Evolutionary conservation across 2,888 invertebrate species (phyloP).

Genomic region (Matsumyia berberina): DNA sequence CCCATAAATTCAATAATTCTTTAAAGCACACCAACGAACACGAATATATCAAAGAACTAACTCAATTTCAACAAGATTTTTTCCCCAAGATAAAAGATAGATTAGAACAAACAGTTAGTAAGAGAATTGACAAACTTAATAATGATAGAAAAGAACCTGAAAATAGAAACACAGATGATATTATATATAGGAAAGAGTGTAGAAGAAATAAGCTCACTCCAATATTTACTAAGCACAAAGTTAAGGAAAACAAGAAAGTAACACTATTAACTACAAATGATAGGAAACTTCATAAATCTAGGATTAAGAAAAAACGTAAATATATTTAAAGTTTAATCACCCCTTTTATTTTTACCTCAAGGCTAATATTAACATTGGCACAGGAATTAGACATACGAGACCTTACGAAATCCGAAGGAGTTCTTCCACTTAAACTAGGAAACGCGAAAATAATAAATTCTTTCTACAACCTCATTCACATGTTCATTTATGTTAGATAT

Average conservation of each 20-base stretch:
- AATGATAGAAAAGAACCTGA: constrained; percentile 41
- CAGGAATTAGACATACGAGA: constrained; percentile 1
- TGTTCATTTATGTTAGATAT: too few species aligned
- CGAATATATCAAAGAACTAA: constrained; percentile 31
- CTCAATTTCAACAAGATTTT: constrained; percentile 50
- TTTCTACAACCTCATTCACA: too few species aligned
- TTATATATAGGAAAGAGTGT: constrained; percentile 65
- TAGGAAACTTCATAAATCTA: constrained; percentile 44
- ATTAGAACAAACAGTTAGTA: constrained; percentile 16
- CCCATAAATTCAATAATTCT: constrained; percentile 35
- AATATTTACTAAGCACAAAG: constrained; percentile 60
- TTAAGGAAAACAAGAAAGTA: too few species aligned
- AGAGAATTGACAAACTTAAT: constrained; percentile 51
- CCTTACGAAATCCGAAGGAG: constrained; percentile 11
- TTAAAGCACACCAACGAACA: constrained; percentile 16
- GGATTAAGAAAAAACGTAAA: constrained; percentile 33
- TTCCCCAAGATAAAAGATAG: constrained; percentile 43
- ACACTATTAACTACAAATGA: constrained; percentile 48
- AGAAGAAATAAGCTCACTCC: constrained; percentile 68
- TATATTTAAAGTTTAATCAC: constrained; percentile 6
- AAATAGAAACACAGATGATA: constrained; percentile 33
- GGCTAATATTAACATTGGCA: background rate
- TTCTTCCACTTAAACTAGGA: constrained; percentile 19
- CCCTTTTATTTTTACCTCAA: too few species aligned
- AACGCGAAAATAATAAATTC: background rate